These are phyloP conservation scores for Paragorgia papillata DNA, from an alignment of 92 coral and sea anemone genomes.

Conservation along the genomic window DNA sequence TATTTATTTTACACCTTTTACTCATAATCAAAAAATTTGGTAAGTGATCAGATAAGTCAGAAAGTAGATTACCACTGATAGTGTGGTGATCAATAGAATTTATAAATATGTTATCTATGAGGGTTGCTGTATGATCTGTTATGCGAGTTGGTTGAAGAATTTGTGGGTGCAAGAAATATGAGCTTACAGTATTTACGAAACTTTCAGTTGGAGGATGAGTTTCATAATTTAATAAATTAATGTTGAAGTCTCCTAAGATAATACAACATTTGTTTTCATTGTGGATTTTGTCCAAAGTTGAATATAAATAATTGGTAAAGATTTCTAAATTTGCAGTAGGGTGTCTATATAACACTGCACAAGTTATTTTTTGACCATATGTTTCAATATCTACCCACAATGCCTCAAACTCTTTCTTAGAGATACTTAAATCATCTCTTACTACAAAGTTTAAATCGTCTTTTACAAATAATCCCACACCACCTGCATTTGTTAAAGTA, in stretches of 20 bases:
- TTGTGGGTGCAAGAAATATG: constrained; percentile 26
- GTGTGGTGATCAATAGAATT: constrained; percentile 26
- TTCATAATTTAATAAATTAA: constrained; percentile 34
- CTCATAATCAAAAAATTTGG: no score
- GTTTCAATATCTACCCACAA: constrained; percentile 13
- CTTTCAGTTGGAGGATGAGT: constrained; percentile 14
- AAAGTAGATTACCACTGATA: neutral
- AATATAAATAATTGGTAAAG: no score
- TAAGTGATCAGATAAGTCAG: neutral
- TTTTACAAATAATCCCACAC: constrained; percentile 28
- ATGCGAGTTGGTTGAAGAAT: constrained; percentile 41
- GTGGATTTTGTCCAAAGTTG: constrained; percentile 15
- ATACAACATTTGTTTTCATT: constrained; percentile 16
- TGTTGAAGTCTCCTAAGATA: constrained; percentile 28
- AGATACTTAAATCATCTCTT: neutral
- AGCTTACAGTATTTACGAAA: constrained; percentile 13
- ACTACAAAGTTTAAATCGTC: constrained; percentile 17
- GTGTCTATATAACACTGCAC: constrained; percentile 26
- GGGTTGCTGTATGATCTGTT: constrained; percentile 30
- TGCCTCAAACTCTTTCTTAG: constrained; percentile 23
- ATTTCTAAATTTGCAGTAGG: constrained; percentile 19
- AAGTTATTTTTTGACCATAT: neutral
- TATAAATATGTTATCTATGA: constrained; percentile 40
- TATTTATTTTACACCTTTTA: no score
- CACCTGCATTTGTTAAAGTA: constrained; percentile 29